Evolutionary conservation across 2,888 invertebrate genomes (phyloP).

Genomic region (Nowickia ferox): DNA sequence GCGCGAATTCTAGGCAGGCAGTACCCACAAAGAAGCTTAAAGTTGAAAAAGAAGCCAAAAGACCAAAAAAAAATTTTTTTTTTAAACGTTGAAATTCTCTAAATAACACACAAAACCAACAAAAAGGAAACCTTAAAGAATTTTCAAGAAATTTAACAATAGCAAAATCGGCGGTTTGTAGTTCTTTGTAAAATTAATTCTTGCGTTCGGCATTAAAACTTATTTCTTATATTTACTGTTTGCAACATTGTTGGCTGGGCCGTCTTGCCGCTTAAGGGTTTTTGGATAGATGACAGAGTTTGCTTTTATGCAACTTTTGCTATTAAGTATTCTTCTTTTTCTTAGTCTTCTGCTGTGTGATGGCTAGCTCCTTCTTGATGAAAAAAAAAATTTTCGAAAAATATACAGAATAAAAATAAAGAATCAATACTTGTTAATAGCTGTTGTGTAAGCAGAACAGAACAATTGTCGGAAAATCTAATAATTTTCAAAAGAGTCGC

Average conservation of each 20-base stretch:
- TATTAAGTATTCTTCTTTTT: conserved; percentile 15
- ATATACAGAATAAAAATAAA: background rate
- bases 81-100: conserved; percentile 60
- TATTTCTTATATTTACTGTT: conserved; percentile 3
- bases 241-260: conserved; percentile 53
- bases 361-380: conserved; percentile 2
- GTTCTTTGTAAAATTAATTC: conserved; percentile 70
- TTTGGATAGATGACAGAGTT: conserved; percentile 41
- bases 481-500: conserved; percentile 40
- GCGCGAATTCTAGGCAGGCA: conserved; percentile 52
- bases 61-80: conserved; percentile 16
- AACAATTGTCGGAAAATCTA: conserved; percentile 50
- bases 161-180: conserved; percentile 65
- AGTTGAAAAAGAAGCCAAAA: conserved; percentile 4
- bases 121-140: background rate
- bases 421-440: background rate
- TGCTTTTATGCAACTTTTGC: background rate
- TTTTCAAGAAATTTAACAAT: conserved; percentile 64
- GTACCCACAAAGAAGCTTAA: conserved; percentile 39
- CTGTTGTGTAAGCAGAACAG: conserved; percentile 8
- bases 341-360: background rate
- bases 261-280: conserved; percentile 54
- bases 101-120: conserved; percentile 11
- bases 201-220: conserved; percentile 49
- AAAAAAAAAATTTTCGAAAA: conserved; percentile 1